Evolutionary conservation across 2,888 invertebrate genomes (phyloP), one percentile per base, ranked within the genome.

Genomic region (Labia minor): DNA sequence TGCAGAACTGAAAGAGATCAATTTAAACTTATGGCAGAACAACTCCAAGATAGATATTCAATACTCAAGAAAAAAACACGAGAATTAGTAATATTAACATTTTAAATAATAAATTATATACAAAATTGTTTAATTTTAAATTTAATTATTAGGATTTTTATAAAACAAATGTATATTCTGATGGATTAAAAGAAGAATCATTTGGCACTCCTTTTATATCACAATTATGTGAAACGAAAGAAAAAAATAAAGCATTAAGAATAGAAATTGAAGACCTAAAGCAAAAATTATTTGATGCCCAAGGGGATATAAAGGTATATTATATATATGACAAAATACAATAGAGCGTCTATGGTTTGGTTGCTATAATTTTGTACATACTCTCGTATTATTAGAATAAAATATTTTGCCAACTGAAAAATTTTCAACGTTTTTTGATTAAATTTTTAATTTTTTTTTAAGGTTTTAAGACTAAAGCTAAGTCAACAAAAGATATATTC

Each of bases 1-100:
- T 89, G 88, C 75, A 85, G 87, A 68, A 85, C 85, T 73, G 90
- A 93, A 74, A 79, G 90, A 26, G 92, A 92, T 76, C 86, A 88
- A 74, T 91, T 86, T 73, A 90, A 89, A 76, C 76, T 88, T 8
- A 83, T 91, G 81, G 89, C 89, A 0, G 91, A 92, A 74, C 89
- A 91, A 71, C 78, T 90, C 18, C 85, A 88, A 73, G 78, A 82
- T 66, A 77, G 81, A 4, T 81, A 81, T 72, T 75, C 80, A 11
- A 77, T 80, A 14, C 75, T 81, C 64, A 80, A 81, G 67, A 80
- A 79, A 62, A 78, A 77, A 65, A 69, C 72, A 14, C 70, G 70
- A 14, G 70, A 70, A 37, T 64, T 69, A 69, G 69, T 69, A 26
- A 37, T 18, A 4, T 11, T 37, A 26, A 26, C 26, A 26, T 26